Conservation (phyloP, 2,888 invertebrate genomes). For the Drosophila yooni region DNA sequence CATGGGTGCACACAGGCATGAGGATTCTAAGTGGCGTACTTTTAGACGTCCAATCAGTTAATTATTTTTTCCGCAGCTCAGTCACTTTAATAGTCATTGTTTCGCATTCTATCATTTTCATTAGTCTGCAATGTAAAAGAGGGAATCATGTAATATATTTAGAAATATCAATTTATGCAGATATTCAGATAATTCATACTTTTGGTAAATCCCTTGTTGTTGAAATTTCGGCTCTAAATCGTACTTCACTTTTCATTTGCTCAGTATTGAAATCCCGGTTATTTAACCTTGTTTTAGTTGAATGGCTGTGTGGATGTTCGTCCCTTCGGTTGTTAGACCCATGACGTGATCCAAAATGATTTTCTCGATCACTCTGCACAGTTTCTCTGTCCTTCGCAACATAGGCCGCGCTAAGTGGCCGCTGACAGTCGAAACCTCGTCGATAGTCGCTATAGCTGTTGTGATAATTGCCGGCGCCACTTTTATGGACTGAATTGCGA, state of each 20-base stretch:
- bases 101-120: conserved; percentile 77
- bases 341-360: conserved; percentile 73
- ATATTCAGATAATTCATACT: conserved; percentile 53
- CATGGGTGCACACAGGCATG: conserved; percentile 55
- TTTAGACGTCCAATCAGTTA: conserved; percentile 54
- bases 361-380: conserved; percentile 73
- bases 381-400: conserved; percentile 68
- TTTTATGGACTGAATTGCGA: conserved; percentile 72
- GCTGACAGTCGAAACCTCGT: conserved; percentile 72
- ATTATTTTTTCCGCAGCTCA: conserved; percentile 55
- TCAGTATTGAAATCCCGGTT: conserved; percentile 79
- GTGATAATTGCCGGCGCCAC: conserved; percentile 67
- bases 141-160: conserved; percentile 12
- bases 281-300: conserved; percentile 57
- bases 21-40: conserved; percentile 51
- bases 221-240: conserved; percentile 67
- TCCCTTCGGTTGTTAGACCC: conserved; percentile 71
- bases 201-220: conserved; percentile 75
- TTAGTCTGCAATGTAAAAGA: conserved; percentile 67
- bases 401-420: conserved; percentile 49
- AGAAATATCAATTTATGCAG: background rate
- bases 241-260: conserved; percentile 71
- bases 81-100: conserved; percentile 77
- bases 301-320: conserved; percentile 67
- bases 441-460: conserved; percentile 79